Base-by-base conservation (phyloP, 1,140 invertebrate species). In the Formica selysi region DNA sequence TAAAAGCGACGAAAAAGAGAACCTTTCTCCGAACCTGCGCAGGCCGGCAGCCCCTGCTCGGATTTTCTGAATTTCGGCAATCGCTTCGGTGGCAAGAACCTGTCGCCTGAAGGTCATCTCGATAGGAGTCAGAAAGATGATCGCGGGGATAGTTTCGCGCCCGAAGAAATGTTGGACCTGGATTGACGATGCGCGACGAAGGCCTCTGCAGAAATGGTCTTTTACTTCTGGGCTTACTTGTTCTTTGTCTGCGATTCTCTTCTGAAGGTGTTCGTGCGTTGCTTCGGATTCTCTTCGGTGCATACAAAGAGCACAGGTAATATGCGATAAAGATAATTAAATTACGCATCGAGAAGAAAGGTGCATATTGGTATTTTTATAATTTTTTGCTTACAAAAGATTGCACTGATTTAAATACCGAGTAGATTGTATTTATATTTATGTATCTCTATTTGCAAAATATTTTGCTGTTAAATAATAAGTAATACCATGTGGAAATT, bases 1-100 rank as follows among this genome's bases (percentile, higher is more conserved):
- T 61, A 36, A 64, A 29, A 62, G n/a, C 41, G 16, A 48, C 70
- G 71, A 76, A 68, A 87, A 78, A 79, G 81, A 89, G 67, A 90
- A 92, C 44, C 32, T 89, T 88, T 90, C 32, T 68, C 44, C 61
- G 41, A 85, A 90, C 83, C 32, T 79, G 10, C 26, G 32, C 67
- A 92, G 92, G 89, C 92, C 11, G 91, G 89, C 74, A 93, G 92
- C 59, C 91, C 92, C 38, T 91, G 91, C 13, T 70, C 89, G 6
- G 90, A 93, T 84, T 93, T 92, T 67, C 81, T 93, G 70, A 92
- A 90, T 86, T 91, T 92, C 68, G 91, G 91, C 71, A 92, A 90
- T 76, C 91, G 87, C n/a, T 29, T 89, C 6, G 54, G 73, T 41
- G 86, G 86, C 29, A 91, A 88, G 68, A 86, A 86, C 29, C 76